These are phyloP conservation scores for Campylorhamphus procurvoides DNA, from an alignment of 2,113 vertebrate genomes.

Conservation along the genomic window DNA sequence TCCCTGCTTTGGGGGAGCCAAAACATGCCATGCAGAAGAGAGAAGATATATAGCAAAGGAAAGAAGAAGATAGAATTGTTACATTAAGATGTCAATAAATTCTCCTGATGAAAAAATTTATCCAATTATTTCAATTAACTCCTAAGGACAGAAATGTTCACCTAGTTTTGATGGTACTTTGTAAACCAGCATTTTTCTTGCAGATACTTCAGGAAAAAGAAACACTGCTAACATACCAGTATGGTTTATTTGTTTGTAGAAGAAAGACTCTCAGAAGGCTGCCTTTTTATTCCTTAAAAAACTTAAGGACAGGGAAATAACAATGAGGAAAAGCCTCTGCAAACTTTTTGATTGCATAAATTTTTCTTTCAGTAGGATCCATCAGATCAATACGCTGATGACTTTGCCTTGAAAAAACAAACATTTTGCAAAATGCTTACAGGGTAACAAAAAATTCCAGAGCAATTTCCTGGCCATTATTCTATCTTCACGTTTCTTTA, in stretches of 20 bases:
- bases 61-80: not conserved
- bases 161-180: not conserved
- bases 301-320: not conserved
- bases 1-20: not conserved
- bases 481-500: not conserved
- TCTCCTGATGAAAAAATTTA: not conserved
- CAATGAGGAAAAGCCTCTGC: not conserved
- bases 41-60: not conserved
- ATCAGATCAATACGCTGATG: not conserved
- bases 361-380: not conserved
- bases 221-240: not conserved
- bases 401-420: not conserved
- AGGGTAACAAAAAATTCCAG: not conserved
- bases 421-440: not conserved
- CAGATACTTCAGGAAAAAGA: not conserved
- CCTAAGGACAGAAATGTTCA: not conserved
- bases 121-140: not conserved
- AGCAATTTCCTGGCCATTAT: not conserved
- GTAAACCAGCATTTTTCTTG: not conserved
- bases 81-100: not conserved
- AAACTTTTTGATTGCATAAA: not conserved
- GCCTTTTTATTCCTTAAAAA: not conserved
- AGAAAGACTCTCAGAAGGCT: not conserved
- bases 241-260: not conserved
- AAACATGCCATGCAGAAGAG: fast-evolving